These are phyloP conservation scores for Troides helena DNA, from an alignment of 2,888 invertebrate species.

Conservation along the genomic window DNA sequence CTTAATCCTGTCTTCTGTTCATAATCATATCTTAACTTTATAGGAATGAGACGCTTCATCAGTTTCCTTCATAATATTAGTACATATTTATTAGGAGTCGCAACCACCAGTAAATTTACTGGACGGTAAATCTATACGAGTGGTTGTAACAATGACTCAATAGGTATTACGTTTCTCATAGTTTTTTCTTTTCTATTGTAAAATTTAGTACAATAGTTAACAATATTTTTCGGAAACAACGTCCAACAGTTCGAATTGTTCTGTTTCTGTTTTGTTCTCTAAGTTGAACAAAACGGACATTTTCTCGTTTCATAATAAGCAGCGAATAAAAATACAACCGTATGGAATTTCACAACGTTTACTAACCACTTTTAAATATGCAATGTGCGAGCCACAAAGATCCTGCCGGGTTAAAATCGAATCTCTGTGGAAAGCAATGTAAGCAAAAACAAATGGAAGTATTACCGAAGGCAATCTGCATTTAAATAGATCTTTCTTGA, in stretches of 20 bases:
- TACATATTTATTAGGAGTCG: too few species aligned
- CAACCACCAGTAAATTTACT: too few species aligned
- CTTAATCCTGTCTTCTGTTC: too few species aligned
- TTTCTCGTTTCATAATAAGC: not conserved
- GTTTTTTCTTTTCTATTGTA: not conserved
- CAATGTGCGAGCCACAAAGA: constrained; percentile 3
- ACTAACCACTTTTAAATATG: constrained; percentile 1
- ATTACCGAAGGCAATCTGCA: constrained; percentile 78
- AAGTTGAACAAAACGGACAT: not conserved
- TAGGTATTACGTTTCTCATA: not conserved
- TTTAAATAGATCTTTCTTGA: constrained; percentile 70
- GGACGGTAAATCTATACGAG: too few species aligned
- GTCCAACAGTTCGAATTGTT: not conserved
- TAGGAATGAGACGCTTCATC: too few species aligned
- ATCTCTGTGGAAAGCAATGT: constrained; percentile 60
- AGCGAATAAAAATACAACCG: not conserved
- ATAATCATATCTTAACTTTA: too few species aligned
- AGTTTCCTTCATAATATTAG: too few species aligned
- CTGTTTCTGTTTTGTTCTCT: not conserved
- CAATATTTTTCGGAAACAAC: not conserved
- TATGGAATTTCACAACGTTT: not conserved
- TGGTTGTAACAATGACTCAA: too few species aligned
- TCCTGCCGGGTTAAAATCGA: constrained; percentile 59
- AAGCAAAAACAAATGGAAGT: constrained; percentile 79
- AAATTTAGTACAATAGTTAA: not conserved